Percentiles rank a stretch among this genome's conserved stretches.
Evolutionary conservation across 1,140 invertebrate species (phyloP).

Genomic region (Neodiprion virginianus): DNA sequence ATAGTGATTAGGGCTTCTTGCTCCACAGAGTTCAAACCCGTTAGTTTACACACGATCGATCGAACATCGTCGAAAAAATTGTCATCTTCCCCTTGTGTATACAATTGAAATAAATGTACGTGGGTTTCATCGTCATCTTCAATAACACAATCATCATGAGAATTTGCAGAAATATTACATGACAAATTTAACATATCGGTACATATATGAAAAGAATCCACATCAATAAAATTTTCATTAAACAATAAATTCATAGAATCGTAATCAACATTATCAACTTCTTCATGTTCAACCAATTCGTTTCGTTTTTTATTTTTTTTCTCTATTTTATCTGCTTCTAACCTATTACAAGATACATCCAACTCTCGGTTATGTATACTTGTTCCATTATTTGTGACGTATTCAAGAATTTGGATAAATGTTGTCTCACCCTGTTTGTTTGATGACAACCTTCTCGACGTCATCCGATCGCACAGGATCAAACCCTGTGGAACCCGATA

Average conservation of each 20-base stretch:
- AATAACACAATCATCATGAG: neutral
- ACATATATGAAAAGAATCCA: neutral
- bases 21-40: conserved; percentile 1
- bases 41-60: conserved; percentile 5
- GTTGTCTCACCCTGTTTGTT: conserved; percentile 10
- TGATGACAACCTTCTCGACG: conserved; percentile 8
- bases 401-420: conserved; percentile 3
- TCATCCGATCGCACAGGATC: conserved; percentile 20
- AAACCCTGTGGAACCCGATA: conserved; percentile 8
- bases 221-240: conserved; percentile 3
- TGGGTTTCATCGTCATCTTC: neutral
- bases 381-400: neutral
- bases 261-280: neutral
- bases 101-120: neutral
- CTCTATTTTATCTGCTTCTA: neutral
- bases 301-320: neutral
- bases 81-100: neutral
- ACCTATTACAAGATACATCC: neutral
- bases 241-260: conserved; percentile 3
- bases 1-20: neutral
- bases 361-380: conserved; percentile 5
- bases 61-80: conserved; percentile 7
- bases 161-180: neutral
- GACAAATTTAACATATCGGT: neutral
- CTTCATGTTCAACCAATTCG: neutral